These are phyloP conservation scores for Aphelenchoides fujianensis DNA, from an alignment of 1,140 invertebrate genomes.

Conservation along the genomic window DNA sequence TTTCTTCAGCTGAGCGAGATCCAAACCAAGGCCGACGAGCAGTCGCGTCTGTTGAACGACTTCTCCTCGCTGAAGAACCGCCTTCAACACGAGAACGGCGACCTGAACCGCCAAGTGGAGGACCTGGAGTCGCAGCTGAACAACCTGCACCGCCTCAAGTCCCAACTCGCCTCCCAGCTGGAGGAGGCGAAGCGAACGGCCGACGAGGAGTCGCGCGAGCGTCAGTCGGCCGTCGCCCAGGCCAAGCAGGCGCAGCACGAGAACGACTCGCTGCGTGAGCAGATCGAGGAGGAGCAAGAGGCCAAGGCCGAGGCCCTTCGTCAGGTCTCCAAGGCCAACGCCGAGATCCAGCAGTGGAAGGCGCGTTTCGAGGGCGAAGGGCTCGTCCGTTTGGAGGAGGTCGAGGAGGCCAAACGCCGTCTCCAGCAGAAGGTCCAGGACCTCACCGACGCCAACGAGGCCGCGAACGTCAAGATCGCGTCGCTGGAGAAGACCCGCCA, in stretches of 20 bases:
- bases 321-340: slow-evolving; percentile 94
- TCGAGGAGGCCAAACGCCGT: slow-evolving; percentile 92
- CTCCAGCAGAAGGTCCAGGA: slow-evolving; percentile 91
- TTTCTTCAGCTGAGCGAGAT: slow-evolving; percentile 82
- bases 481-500: slow-evolving; percentile 96
- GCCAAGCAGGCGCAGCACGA: slow-evolving; percentile 87
- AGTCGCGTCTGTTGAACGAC: slow-evolving; percentile 88
- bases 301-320: slow-evolving; percentile 72
- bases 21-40: slow-evolving; percentile 89
- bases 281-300: slow-evolving; percentile 86
- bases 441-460: slow-evolving; percentile 94
- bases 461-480: slow-evolving; percentile 91
- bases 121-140: slow-evolving; percentile 88
- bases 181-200: slow-evolving; percentile 94
- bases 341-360: slow-evolving; percentile 86
- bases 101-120: slow-evolving; percentile 86
- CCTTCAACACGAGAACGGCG: slow-evolving; percentile 90
- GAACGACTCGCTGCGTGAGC: slow-evolving; percentile 91
- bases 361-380: slow-evolving; percentile 96
- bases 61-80: slow-evolving; percentile 95
- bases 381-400: slow-evolving; percentile 87
- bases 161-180: slow-evolving; percentile 80
- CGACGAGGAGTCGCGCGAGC: slow-evolving; percentile 77
- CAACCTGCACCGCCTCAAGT: slow-evolving; percentile 93
- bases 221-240: slow-evolving; percentile 62